Base-by-base conservation (phyloP, 2,113 vertebrate species). In the Scomber colias region DNA sequence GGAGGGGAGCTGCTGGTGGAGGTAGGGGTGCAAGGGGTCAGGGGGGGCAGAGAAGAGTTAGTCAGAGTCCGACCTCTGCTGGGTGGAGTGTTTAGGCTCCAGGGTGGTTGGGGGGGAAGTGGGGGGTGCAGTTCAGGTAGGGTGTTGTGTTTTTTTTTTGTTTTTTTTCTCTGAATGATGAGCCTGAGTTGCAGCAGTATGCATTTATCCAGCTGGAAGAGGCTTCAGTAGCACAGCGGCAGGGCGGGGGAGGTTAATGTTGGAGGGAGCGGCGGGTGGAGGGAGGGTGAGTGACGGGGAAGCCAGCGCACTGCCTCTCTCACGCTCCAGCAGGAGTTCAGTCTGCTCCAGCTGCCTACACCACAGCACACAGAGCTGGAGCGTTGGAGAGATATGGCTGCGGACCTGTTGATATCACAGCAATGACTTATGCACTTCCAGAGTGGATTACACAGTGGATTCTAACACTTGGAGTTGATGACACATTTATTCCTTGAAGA, bases 131-230 rank as follows among this genome's bases (percentile, higher is more conserved):
- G 85, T 86, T 92, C 90, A 93, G 91, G 86, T 90, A 84, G 83
- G 88, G 86, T 91, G 24, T 79, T 77, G 79, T 60, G 24, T 27
- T 27, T 27, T 67, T 53, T 67, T 12, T 75, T 24, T n/a, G n/a
- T 21, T 67, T 24, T 71, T 50, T 75, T 83, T 85, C 84, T 82
- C 66, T 91, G 88, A 90, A 92, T 76, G 84, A 85, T 81, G 70
- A 88, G 93, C 91, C 77, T 59, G 94, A 93, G 92, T 92, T 94
- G 91, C 90, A 93, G 92, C 85, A 87, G 92, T 92, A 59, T 94
- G 93, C 92, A 93, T 93, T 90, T 92, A 90, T 94, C 73, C 88
- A 93, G 90, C 92, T 84, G 91, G 91, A 92, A 87, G 93, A 89
- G 85, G 84, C 88, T 82, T 82, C 75, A 65, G 88, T 83, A 81